Base-by-base conservation (phyloP, 1,140 invertebrate genomes). In the Bombus huntii region DNA sequence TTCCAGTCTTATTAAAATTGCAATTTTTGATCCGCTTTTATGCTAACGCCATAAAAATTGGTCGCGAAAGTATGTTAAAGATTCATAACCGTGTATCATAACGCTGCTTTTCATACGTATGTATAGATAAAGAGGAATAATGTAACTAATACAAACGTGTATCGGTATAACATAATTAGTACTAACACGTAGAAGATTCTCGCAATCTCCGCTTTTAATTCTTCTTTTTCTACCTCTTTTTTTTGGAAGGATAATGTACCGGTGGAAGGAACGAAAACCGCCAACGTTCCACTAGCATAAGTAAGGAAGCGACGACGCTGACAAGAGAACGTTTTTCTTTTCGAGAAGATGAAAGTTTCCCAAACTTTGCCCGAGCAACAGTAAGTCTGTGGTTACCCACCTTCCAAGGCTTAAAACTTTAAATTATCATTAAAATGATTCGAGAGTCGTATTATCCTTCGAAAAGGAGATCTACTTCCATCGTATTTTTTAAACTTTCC, bases 301-400 rank as follows among this genome's bases (percentile, higher is more conserved):
- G 25, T 42, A 42, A 72, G 37, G 28, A 66, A 37, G 59, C 75
- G 9, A n/a, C 15, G 13, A 28, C 42, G 31, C 18, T 39, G 70
- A 62, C 80, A 31, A 25, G 53, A 59, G 59, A 25, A 53, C 34
- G 31, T 70, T 68, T 70, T 80, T 80, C 65, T 85, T 80, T 62
- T 62, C 65, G 31, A 18, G 57, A 18, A 39, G 78, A 68, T n/a
- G 78, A 81, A 53, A 85, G 44, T 81, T 81, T 80, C 6, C 42
- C 9, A 42, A 81, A 74, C 2, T 79, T 84, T n/a, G 13, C 22
- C 25, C 42, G 34, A 39, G 71, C 59, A 31, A 66, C 53, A 31
- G 74, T 3, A 62, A 71, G 62, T 66, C 44, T 22, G 37, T 15
- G 39, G 59, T 68, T 83, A n/a, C 31, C 47, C 47, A 37, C 12